These are phyloP conservation scores for Aricia artaxerxes DNA, from an alignment of 2,888 invertebrate genomes.

Conservation along the genomic window DNA sequence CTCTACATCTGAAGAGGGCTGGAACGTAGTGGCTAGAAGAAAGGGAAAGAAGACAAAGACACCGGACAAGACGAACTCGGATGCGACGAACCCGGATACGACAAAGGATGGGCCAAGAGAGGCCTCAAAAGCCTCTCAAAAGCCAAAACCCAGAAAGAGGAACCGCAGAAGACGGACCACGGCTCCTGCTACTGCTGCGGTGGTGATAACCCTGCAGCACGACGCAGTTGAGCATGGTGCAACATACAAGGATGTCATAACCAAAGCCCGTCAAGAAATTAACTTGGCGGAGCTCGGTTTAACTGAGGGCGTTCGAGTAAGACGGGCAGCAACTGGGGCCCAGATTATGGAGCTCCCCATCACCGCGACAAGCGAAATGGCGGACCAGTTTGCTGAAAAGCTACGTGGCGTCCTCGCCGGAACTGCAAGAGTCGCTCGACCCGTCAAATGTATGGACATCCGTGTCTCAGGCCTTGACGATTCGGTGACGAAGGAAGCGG, in stretches of 20 bases:
- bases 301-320: not conserved
- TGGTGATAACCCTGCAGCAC: too few relatives aligned
- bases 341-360: not conserved
- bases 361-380: not conserved
- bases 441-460: not conserved
- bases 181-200: too few relatives aligned
- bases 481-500: constrained; percentile 12
- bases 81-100: too few relatives aligned
- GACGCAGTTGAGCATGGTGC: too few relatives aligned
- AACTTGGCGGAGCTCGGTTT: not conserved
- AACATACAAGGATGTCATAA: too few relatives aligned
- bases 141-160: too few relatives aligned
- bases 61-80: not conserved
- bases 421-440: constrained; percentile 10
- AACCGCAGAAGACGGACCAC: too few relatives aligned
- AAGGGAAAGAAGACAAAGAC: not conserved
- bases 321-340: too few relatives aligned
- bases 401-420: not conserved
- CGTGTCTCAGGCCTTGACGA: not conserved
- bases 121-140: too few relatives aligned
- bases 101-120: too few relatives aligned
- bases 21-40: not conserved
- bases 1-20: not conserved
- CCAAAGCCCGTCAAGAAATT: too few relatives aligned
- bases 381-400: not conserved